Base-by-base conservation (phyloP, 2,888 invertebrate species). In the Xanthorhoe spadicearia region DNA sequence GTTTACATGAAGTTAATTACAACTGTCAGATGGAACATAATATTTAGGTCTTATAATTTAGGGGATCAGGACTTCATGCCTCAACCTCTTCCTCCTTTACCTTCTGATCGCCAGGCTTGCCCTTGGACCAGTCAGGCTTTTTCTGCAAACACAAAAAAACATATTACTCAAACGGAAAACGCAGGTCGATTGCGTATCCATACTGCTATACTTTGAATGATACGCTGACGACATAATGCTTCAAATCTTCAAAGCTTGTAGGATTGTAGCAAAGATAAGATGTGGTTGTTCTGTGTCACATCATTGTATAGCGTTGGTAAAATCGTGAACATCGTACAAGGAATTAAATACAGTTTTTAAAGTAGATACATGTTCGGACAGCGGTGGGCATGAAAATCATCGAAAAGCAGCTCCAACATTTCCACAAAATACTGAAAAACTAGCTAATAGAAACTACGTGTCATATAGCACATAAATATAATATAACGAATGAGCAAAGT, bases 101-200 rank as follows among this genome's bases (percentile, higher is more conserved):
- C 95, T 96, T 96, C 96, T 97, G 97, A 93, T 97, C 97, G 86
- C 96, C 97, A 88, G 95, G 95, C 89, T 97, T 97, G 94, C 95
- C 95, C 95, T 98, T 98, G 90, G 97, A 97, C 97, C 97, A 98
- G 94, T 98, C 98, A 84, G 97, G 97, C 94, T 98, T 98, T 95
- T 97, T 97, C 97, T 97, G 96, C 84, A 95, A 94, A 93, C 83
- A 79, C 68, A 78, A 79, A 76, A 73, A 19, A 68, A 17, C 18
- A 50, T 49, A 51, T 66, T 59, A 67, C 55, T 62, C 35, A 46
- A 5, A 3, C 50, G 48, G 9, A 19, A 53, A 32, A 50, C 57
- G 9, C n/a, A 60, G 62, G 73, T 70, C 58, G 71, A 64, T 58
- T 68, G 74, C 78, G 77, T 69, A 74, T 67, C 73, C n/a, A 64